A percentile compares a stretch with the other conserved stretches of the same genome.
Conservation (phyloP, 1,140 invertebrate genomes). For the Adelges cooleyi region DNA sequence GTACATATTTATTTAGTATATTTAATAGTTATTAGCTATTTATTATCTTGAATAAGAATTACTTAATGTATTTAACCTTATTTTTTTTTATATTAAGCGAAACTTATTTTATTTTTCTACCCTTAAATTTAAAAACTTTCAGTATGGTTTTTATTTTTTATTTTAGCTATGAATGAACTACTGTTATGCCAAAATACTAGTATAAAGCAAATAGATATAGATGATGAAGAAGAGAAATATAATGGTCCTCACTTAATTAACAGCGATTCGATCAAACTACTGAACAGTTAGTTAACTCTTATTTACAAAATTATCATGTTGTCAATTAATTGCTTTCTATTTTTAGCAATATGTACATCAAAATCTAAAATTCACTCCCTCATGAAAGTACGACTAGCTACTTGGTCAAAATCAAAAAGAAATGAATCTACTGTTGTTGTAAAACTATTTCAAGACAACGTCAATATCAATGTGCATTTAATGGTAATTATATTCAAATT, state of each 20-base stretch:
- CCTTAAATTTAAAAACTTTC: too few species aligned
- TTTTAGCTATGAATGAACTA: slow-evolving; percentile 25
- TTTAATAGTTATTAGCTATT: background rate
- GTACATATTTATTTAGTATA: slow-evolving; percentile 40
- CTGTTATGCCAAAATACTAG: slow-evolving; percentile 14
- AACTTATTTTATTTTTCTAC: too few species aligned
- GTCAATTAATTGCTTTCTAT: background rate
- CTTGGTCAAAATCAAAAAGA: slow-evolving; percentile 18
- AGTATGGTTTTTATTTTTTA: too few species aligned
- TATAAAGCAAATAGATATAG: slow-evolving; percentile 8
- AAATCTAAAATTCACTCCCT: slow-evolving; percentile 8
- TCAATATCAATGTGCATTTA: slow-evolving; percentile 11
- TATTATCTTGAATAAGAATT: background rate
- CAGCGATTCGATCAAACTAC: slow-evolving; percentile 15
- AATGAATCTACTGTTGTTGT: slow-evolving; percentile 20
- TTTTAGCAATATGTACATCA: slow-evolving; percentile 13
- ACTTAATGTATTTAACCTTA: background rate
- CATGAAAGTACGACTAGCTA: slow-evolving; percentile 20
- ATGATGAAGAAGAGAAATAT: slow-evolving; percentile 19
- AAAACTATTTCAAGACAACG: slow-evolving; percentile 23
- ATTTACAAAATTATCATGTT: background rate
- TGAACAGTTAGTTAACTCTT: background rate
- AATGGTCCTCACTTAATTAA: slow-evolving; percentile 16
- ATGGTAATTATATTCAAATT: background rate
- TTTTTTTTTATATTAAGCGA: too few species aligned